A percentile compares a stretch with the other conserved stretches of the same genome.
Conservation (phyloP, 2,113 vertebrate genomes). For the Phoxinus phoxinus region DNA sequence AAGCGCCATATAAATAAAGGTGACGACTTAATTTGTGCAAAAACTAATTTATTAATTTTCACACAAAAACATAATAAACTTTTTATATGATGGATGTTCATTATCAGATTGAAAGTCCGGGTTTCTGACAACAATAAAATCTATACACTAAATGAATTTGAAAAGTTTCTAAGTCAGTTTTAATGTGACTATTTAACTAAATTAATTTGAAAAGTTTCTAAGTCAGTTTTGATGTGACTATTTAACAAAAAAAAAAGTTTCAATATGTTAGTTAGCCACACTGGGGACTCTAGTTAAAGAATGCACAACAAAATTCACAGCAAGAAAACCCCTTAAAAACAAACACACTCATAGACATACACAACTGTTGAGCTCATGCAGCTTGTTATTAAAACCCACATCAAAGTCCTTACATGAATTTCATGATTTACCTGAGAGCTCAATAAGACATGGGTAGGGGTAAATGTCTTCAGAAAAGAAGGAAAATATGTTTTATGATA, state of each 20-base stretch:
- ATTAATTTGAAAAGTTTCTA: neutral
- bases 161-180: neutral
- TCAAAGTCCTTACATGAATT: constrained; percentile 37
- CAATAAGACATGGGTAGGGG: constrained; percentile 81
- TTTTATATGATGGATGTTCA: too few species aligned
- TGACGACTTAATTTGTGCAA: too few species aligned
- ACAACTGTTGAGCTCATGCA: constrained; percentile 44
- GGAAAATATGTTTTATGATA: constrained; percentile 43
- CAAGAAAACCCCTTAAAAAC: neutral
- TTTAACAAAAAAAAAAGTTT: neutral
- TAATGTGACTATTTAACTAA: neutral
- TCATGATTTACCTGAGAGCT: constrained; percentile 73
- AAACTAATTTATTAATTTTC: too few species aligned
- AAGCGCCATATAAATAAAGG: too few species aligned
- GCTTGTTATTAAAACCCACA: constrained; percentile 22
- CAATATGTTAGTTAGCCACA: neutral
- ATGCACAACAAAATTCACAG: neutral
- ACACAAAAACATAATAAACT: too few species aligned
- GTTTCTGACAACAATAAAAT: neutral
- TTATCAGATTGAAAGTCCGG: neutral
- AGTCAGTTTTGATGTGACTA: neutral
- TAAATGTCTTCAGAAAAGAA: constrained; percentile 73
- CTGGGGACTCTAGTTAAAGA: too few species aligned
- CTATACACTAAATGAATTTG: neutral
- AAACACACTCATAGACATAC: constrained; percentile 4